Base-by-base conservation (phyloP, 2,113 vertebrate genomes). In the Stegastes partitus region DNA sequence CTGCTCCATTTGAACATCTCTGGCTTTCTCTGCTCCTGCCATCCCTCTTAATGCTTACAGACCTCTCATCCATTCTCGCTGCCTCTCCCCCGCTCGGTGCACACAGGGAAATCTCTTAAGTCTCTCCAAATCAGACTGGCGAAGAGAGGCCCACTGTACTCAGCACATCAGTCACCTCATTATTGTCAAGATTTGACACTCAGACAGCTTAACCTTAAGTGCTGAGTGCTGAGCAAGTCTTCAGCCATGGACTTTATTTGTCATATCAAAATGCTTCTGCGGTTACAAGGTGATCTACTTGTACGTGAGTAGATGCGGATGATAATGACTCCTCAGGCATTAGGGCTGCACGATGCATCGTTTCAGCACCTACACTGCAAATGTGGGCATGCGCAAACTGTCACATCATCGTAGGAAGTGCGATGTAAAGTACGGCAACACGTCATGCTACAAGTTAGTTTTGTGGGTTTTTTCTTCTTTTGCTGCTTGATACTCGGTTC, bases 141-240 rank as follows among this genome's bases (percentile, higher is more conserved):
- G 67, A 84, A 45, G 73, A 77, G 74, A 76, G 64, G 77, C 77
- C 54, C 47, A 63, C 72, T 68, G 76, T 64, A 69, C 82, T 91
- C 90, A 85, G 79, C 83, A 86, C 87, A 91, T 84, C 85, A 81
- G 63, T 87, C 87, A 77, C 69, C 71, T 87, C 68, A 75, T 80
- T 85, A 83, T 22, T 78, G 74, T 85, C 71, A 61, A 51, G 49
- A 9, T 62, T 58, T 82, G 76, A 87, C 86, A 78, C 71, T 31
- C 45, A 69, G 76, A 80, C 71, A 82, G 59, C 80, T 84, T 70
- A 67, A 81, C 62, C 28, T 21, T 23, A 82, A 89, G 76, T 77
- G 77, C 72, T n/a, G 59, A 67, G 68, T 37, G 83, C 66, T 65
- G 79, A 81, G 65, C 47, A 68, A 79, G 59, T 74, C 61, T 73